Evolutionary conservation across 2,888 invertebrate genomes (phyloP), one percentile per base, ranked within the genome.

Genomic region (Trisateles emortualis): DNA sequence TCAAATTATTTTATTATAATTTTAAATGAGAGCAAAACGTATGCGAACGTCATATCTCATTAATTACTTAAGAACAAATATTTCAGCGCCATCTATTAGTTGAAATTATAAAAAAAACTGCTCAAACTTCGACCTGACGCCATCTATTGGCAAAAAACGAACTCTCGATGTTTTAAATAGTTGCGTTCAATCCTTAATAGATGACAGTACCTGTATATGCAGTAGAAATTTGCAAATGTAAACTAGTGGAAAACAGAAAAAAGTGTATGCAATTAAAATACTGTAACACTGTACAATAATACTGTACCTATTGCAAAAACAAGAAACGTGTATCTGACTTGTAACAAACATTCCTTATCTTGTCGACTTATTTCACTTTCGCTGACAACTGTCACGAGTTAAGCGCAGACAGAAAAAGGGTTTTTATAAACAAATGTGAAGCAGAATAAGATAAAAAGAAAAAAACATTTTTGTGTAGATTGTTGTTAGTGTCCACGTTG

Each of bases 121-220:
- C 47, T 42, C 35, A 14, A 24, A 16, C 17, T 30, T 29, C 17
- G 29, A 51, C 13, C 4, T 13, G 2, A 46, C n/a, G 52, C 38
- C 47, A 56, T 65, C 57, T 64, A 33, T 29, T 32, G 56, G 14
- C 2, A 11, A 14, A 29, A n/a, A 8, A 29, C 5, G 33, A 14
- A 5, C 9, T 2, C 14, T 14, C 13, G 4, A 33, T 1, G 5
- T 16, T 41, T 2, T 30, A 30, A 19, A 45, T 38, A 22, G 26
- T 26, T 26, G 9, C 4, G 8, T 8, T 26, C 26, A 6, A 40
- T 29, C 26, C 17, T 4, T 45, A 46, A 61, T 17, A 64, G 64
- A 65, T 65, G 64, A 57, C 66, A 35, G 47, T 61, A 45, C 24
- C n/a, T n/a, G n/a, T n/a, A n/a, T 52, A 9, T 11, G 10, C 3